These are phyloP conservation scores for Metopia argyrocephala DNA, from an alignment of 2,888 invertebrate genomes.

Conservation along the genomic window DNA sequence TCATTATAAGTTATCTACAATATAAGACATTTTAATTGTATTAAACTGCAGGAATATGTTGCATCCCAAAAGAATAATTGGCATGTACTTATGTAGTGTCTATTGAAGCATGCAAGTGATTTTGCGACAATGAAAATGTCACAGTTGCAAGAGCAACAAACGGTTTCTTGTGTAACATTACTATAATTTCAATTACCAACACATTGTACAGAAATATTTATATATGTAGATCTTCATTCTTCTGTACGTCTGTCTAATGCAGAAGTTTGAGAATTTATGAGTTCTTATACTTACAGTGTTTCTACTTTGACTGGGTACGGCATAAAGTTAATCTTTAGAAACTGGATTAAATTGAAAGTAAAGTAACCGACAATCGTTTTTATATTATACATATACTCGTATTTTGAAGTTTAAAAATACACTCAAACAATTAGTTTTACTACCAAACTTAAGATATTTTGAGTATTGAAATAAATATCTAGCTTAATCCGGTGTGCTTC, in stretches of 20 bases:
- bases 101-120: too few relatives aligned
- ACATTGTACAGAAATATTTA: neutral
- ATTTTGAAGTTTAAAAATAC: too few relatives aligned
- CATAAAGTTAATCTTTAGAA: slow-evolving; percentile 21
- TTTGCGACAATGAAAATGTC: neutral
- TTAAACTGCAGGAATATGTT: slow-evolving; percentile 9
- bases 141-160: slow-evolving; percentile 11
- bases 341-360: neutral
- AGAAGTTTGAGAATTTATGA: neutral
- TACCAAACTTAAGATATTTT: too few relatives aligned
- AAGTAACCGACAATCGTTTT: slow-evolving; percentile 6
- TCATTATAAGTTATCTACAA: too few relatives aligned
- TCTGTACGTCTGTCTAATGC: too few relatives aligned
- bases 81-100: too few relatives aligned
- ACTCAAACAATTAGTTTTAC: too few relatives aligned
- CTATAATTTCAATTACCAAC: neutral
- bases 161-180: slow-evolving; percentile 10
- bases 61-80: too few relatives aligned
- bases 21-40: slow-evolving; percentile 5
- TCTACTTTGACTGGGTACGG: slow-evolving; percentile 5
- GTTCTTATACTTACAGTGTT: neutral
- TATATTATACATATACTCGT: too few relatives aligned
- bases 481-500: too few relatives aligned
- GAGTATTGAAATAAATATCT: too few relatives aligned
- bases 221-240: slow-evolving; percentile 25